A percentile compares a stretch with the other conserved stretches of the same genome.
These are phyloP conservation scores for Sarcophaga variegata DNA, from an alignment of 2,888 invertebrate species.

Conservation along the genomic window DNA sequence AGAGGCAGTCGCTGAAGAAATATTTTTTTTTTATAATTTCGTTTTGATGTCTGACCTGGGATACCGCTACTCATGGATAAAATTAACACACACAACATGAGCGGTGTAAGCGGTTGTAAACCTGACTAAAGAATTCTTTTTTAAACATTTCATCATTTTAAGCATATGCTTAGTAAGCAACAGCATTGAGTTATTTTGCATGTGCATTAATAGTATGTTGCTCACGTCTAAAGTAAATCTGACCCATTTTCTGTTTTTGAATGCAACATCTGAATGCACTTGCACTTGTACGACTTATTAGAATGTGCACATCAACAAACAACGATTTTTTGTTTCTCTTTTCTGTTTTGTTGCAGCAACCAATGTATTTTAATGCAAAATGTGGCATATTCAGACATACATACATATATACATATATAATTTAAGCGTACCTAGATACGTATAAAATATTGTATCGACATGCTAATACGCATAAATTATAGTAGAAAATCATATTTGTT, in stretches of 20 bases:
- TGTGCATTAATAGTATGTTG: neutral
- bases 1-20: no score
- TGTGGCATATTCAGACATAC: neutral
- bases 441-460: neutral
- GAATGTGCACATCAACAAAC: neutral
- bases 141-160: neutral
- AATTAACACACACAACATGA: no score
- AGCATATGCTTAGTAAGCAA: neutral
- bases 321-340: neutral
- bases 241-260: slow-evolving; percentile 46
- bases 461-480: neutral
- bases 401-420: neutral
- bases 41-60: no score
- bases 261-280: slow-evolving; percentile 45
- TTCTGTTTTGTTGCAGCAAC: neutral
- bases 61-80: no score
- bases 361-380: neutral
- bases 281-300: slow-evolving; percentile 60
- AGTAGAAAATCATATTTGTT: no score
- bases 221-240: slow-evolving; percentile 30
- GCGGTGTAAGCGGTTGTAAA: no score
- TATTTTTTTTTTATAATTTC: no score
- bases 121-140: neutral
- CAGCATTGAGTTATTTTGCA: neutral
- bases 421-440: no score